phyloP scores from a whole-genome alignment of 2,113 vertebrate species.

The Dicerorhinus sumatrensis region DNA sequence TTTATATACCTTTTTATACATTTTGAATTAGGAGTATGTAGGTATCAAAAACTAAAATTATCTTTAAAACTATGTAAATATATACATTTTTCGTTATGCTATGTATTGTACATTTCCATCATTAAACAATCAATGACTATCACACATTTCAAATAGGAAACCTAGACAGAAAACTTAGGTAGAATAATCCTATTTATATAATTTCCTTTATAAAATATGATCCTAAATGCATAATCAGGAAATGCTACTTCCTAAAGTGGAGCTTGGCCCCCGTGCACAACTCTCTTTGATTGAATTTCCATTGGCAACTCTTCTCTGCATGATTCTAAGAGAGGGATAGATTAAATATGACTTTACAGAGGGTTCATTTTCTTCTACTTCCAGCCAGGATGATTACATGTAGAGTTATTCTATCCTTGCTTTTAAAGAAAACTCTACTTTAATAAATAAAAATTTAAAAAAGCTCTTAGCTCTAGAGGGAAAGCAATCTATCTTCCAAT shows the following conservation, averaged over 20 bases:
- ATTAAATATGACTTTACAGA: constrained; percentile 3
- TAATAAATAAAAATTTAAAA: constrained; percentile 24
- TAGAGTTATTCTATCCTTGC: neutral
- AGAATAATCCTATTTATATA: neutral
- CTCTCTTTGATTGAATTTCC: neutral
- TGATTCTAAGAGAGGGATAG: neutral
- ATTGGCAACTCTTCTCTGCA: neutral
- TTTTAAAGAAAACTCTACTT: constrained; percentile 25
- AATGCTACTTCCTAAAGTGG: constrained; percentile 2
- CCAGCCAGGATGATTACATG: neutral
- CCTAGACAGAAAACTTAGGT: neutral
- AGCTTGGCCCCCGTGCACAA: fast-evolving
- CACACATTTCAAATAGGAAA: neutral
- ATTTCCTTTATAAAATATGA: neutral
- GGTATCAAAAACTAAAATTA: neutral
- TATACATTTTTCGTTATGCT: neutral
- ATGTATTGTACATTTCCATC: fast-evolving
- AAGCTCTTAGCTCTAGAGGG: constrained; percentile 27
- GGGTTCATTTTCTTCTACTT: constrained; percentile 42
- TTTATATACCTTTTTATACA: neutral
- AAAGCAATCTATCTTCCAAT: constrained; percentile 40
- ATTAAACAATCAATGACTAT: neutral
- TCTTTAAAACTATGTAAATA: neutral
- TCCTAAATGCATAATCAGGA: neutral
- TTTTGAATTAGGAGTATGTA: neutral